Conservation (phyloP, 2,113 vertebrate species). For the Grammomys dolichurus region DNA sequence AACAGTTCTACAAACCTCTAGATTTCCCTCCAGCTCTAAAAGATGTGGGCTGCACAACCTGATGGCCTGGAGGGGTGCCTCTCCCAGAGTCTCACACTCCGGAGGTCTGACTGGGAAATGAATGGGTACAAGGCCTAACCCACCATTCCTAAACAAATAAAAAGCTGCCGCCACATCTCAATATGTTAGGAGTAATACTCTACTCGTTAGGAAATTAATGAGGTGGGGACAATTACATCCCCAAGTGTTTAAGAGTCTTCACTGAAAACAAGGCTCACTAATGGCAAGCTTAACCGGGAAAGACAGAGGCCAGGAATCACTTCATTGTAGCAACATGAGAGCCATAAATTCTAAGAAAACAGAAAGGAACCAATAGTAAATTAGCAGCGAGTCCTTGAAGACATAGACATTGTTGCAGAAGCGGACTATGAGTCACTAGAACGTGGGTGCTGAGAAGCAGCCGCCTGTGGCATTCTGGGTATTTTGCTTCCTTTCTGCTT, state of each 20-base stretch:
- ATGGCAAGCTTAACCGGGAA: conserved; percentile 14
- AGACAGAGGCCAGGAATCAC: conserved; percentile 46
- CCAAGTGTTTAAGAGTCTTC: conserved; percentile 52
- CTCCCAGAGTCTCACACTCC: background rate
- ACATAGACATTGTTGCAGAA: conserved; percentile 50
- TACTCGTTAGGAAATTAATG: conserved; percentile 65
- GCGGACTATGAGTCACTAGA: conserved; percentile 33
- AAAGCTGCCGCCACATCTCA: conserved; percentile 32
- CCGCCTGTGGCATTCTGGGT: background rate
- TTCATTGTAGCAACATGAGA: conserved; percentile 43
- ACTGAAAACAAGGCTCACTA: conserved; percentile 57
- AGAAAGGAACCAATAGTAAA: conserved; percentile 41
- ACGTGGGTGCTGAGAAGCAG: conserved; percentile 33
- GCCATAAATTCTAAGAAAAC: conserved; percentile 47
- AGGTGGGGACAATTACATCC: conserved; percentile 39
- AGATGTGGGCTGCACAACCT: background rate
- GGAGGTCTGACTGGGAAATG: background rate
- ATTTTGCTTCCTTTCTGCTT: conserved; percentile 55
- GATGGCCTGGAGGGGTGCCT: background rate
- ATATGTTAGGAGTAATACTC: conserved; percentile 59
- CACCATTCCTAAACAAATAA: conserved; percentile 30
- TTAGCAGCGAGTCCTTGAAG: background rate
- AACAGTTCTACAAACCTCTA: background rate
- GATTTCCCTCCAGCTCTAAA: background rate
- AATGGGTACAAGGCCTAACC: background rate